Evolutionary conservation across 2,888 invertebrate species (phyloP), one percentile per base, ranked within the genome.

Genomic region (Zaprionus lineosus): DNA sequence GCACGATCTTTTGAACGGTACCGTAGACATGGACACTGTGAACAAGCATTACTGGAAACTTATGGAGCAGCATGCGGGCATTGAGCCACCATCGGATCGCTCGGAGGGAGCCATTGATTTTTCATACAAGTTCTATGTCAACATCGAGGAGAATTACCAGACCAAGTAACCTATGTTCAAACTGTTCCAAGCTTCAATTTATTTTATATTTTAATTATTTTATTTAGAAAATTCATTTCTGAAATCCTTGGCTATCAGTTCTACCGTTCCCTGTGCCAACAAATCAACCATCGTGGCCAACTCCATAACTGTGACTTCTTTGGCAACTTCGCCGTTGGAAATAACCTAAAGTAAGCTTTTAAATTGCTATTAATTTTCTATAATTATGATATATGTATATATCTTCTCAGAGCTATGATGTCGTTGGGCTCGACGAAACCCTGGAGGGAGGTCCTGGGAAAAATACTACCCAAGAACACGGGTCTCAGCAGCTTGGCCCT

Each of bases 301-400:
- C 91, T 97, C 4, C 94, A 96, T 52, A 93, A 94, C 78, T 97
- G 97, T 86, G 96, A 97, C 84, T 96, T 97, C 79, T 95, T 95
- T 88, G 91, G 93, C 75, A 96, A 94, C 74, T 92, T 91, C 1
- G 92, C 92, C 31, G 96, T 96, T 37, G 97, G 97, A 50, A 93
- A 94, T 72, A 91, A 92, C 6, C 87, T 94, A 0, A 91, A 92
- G 88, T 88, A 48, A 43, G 67, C 34, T 0, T 11, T 15, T 1
- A n/a, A 29, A 1, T 86, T 79, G 90, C 90, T 40, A 6, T 3
- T 18, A n/a, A 6, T 5, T 3, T 14, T 5, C 18, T 1, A 1
- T 26, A 7, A 5, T 7, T 3, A 6, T 11, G 18, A 9, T 1
- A n/a, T 7, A 14, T 18, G 4, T 5, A 0, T 1, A 0, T 2